phyloP scores from a whole-genome alignment of 2,888 invertebrate species.

The Drosophila kanekoi region DNA sequence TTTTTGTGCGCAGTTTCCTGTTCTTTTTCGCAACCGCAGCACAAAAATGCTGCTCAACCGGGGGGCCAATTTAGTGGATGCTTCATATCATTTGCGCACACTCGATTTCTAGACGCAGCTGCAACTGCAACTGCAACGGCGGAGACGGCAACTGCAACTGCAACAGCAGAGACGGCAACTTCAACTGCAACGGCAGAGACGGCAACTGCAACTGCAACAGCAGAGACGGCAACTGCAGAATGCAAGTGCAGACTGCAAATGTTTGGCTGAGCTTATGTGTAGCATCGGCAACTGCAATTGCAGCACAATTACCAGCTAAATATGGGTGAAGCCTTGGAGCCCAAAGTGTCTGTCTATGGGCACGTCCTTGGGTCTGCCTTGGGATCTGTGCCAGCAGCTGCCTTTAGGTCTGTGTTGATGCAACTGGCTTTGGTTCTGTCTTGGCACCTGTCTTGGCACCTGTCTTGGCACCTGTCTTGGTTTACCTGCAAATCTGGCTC shows the following conservation, averaged over 20 bases:
- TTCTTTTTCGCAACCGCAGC: conserved; percentile 74
- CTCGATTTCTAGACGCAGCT: conserved; percentile 65
- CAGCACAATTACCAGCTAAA: conserved; percentile 19
- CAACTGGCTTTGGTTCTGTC: too few relatives aligned
- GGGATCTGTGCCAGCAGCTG: too few relatives aligned
- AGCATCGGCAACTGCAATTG: conserved; percentile 36
- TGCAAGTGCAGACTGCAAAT: conserved; percentile 12
- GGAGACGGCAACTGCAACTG: too few relatives aligned
- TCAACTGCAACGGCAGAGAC: conserved; percentile 21
- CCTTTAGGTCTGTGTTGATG: too few relatives aligned
- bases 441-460: too few relatives aligned
- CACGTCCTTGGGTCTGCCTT: background rate
- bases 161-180: conserved; percentile 24
- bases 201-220: conserved; percentile 44
- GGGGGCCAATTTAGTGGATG: conserved; percentile 64
- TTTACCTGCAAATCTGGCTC: too few relatives aligned
- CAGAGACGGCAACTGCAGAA: conserved; percentile 23
- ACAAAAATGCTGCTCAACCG: conserved; percentile 77
- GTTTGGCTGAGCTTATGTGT: conserved; percentile 33
- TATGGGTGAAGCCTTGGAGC: conserved; percentile 5
- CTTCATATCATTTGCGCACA: conserved; percentile 55
- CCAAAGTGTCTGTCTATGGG: conserved; percentile 3
- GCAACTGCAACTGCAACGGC: conserved; percentile 43
- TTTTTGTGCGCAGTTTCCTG: conserved; percentile 67
- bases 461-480: too few relatives aligned